phyloP scores from a whole-genome alignment of 2,888 invertebrate species.

The Drosophila anceps region DNA sequence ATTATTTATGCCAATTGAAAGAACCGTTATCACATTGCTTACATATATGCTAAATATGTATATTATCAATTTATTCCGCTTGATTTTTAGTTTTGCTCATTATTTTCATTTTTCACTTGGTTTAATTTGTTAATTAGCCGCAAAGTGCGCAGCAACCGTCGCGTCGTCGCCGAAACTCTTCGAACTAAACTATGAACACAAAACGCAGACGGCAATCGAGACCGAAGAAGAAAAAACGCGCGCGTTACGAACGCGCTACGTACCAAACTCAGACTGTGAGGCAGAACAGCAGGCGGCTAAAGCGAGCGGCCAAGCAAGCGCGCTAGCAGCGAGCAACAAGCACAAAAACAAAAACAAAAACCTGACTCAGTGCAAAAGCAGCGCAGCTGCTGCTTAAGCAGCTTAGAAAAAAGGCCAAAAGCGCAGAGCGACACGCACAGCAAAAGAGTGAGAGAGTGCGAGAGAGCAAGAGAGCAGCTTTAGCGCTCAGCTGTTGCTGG shows the following conservation, averaged over 20 bases:
- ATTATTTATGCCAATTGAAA: slow-evolving; percentile 9
- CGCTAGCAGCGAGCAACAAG: slow-evolving; percentile 18
- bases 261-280: slow-evolving; percentile 69
- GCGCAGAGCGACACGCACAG: slow-evolving; percentile 17
- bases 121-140: slow-evolving; percentile 58
- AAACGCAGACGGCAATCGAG: slow-evolving; percentile 31
- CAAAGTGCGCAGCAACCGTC: slow-evolving; percentile 50
- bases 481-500: slow-evolving; percentile 45
- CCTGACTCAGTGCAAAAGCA: slow-evolving; percentile 46
- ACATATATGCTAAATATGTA: slow-evolving; percentile 50
- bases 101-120: slow-evolving; percentile 30
- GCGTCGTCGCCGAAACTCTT: slow-evolving; percentile 30
- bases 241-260: slow-evolving; percentile 75
- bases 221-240: slow-evolving; percentile 44
- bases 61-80: slow-evolving; percentile 58
- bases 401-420: slow-evolving; percentile 52
- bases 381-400: slow-evolving; percentile 48
- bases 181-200: slow-evolving; percentile 12
- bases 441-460: slow-evolving; percentile 40
- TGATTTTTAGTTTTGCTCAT: slow-evolving; percentile 42
- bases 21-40: slow-evolving; percentile 45
- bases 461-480: slow-evolving; percentile 18
- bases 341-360: slow-evolving; percentile 24
- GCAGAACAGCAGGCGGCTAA: slow-evolving; percentile 16
- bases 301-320: slow-evolving; percentile 33